phyloP scores from a whole-genome alignment of 2,888 invertebrate genomes.

The Epistrophella euchroma region DNA sequence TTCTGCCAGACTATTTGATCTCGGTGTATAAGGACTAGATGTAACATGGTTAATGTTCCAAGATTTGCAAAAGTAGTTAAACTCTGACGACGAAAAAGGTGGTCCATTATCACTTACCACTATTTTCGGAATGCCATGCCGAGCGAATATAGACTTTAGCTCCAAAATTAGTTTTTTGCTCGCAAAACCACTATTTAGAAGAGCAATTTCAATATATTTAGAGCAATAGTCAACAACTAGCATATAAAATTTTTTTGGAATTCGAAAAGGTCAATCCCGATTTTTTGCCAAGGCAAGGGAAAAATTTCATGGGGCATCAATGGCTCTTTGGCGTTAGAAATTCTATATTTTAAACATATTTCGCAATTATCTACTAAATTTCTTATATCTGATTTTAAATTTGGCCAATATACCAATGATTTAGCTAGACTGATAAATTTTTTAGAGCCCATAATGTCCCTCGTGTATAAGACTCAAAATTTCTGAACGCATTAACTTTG shows the following conservation, averaged over 20 bases:
- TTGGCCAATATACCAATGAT: too few relatives aligned
- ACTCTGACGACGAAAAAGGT: conserved; percentile 2
- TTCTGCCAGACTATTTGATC: conserved; percentile 18
- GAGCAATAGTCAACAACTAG: conserved; percentile 19
- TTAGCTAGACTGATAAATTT: too few relatives aligned
- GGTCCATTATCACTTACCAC: conserved; percentile 25
- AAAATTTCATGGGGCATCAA: too few relatives aligned
- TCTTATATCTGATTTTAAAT: too few relatives aligned
- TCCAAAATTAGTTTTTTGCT: conserved; percentile 2
- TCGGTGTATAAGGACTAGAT: conserved; percentile 27
- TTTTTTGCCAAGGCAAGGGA: too few relatives aligned
- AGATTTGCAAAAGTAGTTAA: conserved; percentile 11
- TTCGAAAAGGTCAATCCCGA: background rate
- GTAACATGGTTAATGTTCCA: conserved; percentile 18
- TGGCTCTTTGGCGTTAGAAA: too few relatives aligned
- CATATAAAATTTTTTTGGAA: conserved; percentile 10
- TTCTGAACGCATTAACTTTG: too few relatives aligned
- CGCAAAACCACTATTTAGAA: background rate
- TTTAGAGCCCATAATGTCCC: too few relatives aligned
- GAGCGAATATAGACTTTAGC: conserved; percentile 13
- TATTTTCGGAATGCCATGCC: conserved; percentile 22
- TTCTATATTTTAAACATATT: too few relatives aligned
- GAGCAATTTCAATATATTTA: conserved; percentile 21
- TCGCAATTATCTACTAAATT: too few relatives aligned
- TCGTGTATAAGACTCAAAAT: too few relatives aligned